Percentiles rank a stretch among this genome's conserved stretches.
Evolutionary conservation across 1,140 invertebrate species (phyloP).

Genomic region (Sinonovacula constricta): DNA sequence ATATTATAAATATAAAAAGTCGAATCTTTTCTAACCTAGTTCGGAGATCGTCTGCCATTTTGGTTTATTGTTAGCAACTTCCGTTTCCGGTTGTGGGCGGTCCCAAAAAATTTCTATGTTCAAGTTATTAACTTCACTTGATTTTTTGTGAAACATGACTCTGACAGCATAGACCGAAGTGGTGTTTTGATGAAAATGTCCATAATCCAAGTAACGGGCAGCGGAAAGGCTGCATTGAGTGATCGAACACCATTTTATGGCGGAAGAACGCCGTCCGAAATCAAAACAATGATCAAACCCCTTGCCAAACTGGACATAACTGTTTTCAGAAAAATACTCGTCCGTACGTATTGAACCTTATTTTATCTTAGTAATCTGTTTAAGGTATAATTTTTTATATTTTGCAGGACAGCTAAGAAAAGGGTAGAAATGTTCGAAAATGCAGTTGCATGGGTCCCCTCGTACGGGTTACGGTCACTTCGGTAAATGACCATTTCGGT

Average conservation of each 20-base stretch:
- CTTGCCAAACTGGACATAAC: constrained; percentile 64
- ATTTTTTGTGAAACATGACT: not conserved
- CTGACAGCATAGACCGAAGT: not conserved
- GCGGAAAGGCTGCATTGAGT: constrained; percentile 49
- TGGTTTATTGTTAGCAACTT: too few species aligned
- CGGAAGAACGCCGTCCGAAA: constrained; percentile 64
- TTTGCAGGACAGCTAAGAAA: too few species aligned
- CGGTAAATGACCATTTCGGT: too few species aligned
- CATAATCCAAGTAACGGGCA: constrained; percentile 69
- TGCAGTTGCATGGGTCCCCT: too few species aligned
- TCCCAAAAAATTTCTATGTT: not conserved
- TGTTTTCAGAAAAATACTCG: constrained; percentile 65
- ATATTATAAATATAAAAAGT: too few species aligned
- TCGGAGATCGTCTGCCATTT: too few species aligned
- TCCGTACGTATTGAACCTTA: constrained; percentile 61
- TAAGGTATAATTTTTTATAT: too few species aligned
- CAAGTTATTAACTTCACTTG: not conserved
- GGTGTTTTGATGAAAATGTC: constrained; percentile 58
- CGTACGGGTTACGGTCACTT: too few species aligned
- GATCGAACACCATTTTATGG: constrained; percentile 70
- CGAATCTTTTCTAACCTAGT: too few species aligned
- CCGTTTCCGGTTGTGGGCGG: constrained; percentile 39
- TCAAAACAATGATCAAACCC: constrained; percentile 66
- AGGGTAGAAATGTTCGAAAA: too few species aligned
- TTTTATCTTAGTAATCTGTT: too few species aligned